Evolutionary conservation across 1,140 invertebrate genomes (phyloP), one percentile per base, ranked within the genome.

Genomic region (Aphaenogaster rudis): DNA sequence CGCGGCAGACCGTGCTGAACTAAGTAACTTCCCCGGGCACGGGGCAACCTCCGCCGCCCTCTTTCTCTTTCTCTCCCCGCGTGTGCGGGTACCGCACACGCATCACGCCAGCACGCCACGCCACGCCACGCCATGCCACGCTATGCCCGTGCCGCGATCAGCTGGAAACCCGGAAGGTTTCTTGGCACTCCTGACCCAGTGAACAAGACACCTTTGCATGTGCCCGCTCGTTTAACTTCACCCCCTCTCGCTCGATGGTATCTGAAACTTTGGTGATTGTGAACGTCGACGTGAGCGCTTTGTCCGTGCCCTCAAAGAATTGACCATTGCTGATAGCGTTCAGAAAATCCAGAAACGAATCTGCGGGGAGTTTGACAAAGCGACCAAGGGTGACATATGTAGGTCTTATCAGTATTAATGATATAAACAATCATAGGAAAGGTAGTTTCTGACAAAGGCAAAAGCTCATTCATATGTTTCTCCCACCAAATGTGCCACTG

Each of bases 101-200:
- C 93, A 94, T 94, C 93, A 90, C 90, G 90, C 88, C 86, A 92
- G 90, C 93, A 93, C 92, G 90, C 90, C 88, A 93, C 88, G 86
- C 89, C 90, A 90, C 82, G 72, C 88, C 77, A 50, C 39, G 64
- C 85, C 76, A 71, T 48, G 85, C 88, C 88, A 88, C 81, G 86
- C 91, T 81, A 88, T 74, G 88, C 82, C 88, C 87, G 91, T 86
- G 92, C 90, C 92, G 89, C 93, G 92, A 94, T 94, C 93, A 94
- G 93, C 93, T 94, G 92, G 89, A 93, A 93, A 93, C 93, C 89
- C 82, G 88, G 93, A 92, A 94, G 92, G 91, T 93, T 93, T 94
- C 94, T 94, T 93, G 92, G 91, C 91, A 94, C 93, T 94, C 90
- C 94, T 95, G 94, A 95, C 94, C 94, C 87, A 95, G 80, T 95